These are phyloP conservation scores for Brachyrhaphis roseni DNA, from an alignment of 2,797 vertebrate species.

Conservation along the genomic window DNA sequence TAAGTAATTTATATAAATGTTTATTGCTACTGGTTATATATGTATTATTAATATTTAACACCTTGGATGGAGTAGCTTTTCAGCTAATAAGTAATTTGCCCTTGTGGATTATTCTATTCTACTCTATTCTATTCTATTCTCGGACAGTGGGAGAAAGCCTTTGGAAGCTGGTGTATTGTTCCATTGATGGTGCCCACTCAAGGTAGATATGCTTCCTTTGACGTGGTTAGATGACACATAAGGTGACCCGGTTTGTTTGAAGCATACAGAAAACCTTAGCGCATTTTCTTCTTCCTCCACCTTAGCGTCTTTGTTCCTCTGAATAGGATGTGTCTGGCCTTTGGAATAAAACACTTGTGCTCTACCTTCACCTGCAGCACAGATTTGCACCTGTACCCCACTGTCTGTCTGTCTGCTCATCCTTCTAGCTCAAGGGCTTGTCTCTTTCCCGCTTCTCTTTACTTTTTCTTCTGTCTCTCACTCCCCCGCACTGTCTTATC, in stretches of 20 bases:
- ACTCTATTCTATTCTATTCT: too few species aligned
- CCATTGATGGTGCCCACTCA: slow-evolving; percentile 13
- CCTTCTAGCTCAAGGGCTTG: slow-evolving; percentile 66
- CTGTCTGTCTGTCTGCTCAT: slow-evolving; percentile 60
- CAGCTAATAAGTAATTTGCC: too few species aligned
- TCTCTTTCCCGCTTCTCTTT: slow-evolving; percentile 46
- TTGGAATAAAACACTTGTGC: slow-evolving; percentile 29
- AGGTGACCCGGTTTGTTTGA: slow-evolving; percentile 20
- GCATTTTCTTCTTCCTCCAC: slow-evolving; percentile 20
- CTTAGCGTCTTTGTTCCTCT: slow-evolving; percentile 38
- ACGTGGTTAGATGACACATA: slow-evolving; percentile 6
- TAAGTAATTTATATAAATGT: too few species aligned
- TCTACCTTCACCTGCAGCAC: slow-evolving; percentile 59
- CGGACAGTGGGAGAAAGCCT: neutral
- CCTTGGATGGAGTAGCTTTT: too few species aligned
- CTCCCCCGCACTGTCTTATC: slow-evolving; percentile 68
- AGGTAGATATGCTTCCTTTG: neutral
- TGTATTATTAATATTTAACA: too few species aligned
- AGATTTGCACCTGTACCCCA: slow-evolving; percentile 41
- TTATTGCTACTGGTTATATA: too few species aligned
- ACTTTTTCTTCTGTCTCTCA: slow-evolving; percentile 33
- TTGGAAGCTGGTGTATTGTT: neutral
- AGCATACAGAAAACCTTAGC: slow-evolving; percentile 1
- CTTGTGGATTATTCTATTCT: too few species aligned
- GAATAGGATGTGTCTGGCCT: slow-evolving; percentile 38